Evolutionary conservation across 2,797 vertebrate species (phyloP), one percentile per base, ranked within the genome.

Genomic region (Menidia menidia): DNA sequence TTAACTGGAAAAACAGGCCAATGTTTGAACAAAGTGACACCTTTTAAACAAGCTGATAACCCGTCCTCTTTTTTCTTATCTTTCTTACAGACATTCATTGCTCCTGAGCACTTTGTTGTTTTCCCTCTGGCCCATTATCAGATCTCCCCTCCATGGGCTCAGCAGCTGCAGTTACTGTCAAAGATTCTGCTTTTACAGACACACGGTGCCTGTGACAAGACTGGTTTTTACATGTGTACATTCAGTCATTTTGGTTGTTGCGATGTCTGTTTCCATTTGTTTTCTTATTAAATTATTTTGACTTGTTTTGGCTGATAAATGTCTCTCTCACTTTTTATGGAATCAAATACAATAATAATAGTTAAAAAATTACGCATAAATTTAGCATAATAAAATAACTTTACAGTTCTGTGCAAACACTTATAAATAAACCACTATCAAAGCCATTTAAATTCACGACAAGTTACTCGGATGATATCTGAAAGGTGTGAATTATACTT

Each of bases 101-200:
- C 92, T 94, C 93, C 90, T 88, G 89, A 91, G 86, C 86, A 87
- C 87, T 79, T 85, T 92, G 94, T 93, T 88, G 89, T 90, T 89
- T 92, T 91, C 94, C 92, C 88, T 71, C 85, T 83, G 88, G 92
- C 87, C 90, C 89, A 89, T 92, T 92, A 93, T 92, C 88, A 93
- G 94, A 95, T 95, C 90, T 84, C 81, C 90, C 81, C 90, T 95
- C 93, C 91, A 80, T 69, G 60, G 85, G 69, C 75, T 87, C 64
- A 75, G 81, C 80, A 83, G 87, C 88, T 87, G 86, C 71, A 76
- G 82, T 87, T 86, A 87, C 88, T 88, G 83, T 87, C 53, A 81
- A 78, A 74, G 81, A 80, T 59, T 85, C 59, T 52, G 43, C 76
- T 70, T 90, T 86, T 89, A 90, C 72, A 71, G 79, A 69, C 69